Base-by-base conservation (phyloP, 2,113 vertebrate species). In the Chelonoidis abingdonii region DNA sequence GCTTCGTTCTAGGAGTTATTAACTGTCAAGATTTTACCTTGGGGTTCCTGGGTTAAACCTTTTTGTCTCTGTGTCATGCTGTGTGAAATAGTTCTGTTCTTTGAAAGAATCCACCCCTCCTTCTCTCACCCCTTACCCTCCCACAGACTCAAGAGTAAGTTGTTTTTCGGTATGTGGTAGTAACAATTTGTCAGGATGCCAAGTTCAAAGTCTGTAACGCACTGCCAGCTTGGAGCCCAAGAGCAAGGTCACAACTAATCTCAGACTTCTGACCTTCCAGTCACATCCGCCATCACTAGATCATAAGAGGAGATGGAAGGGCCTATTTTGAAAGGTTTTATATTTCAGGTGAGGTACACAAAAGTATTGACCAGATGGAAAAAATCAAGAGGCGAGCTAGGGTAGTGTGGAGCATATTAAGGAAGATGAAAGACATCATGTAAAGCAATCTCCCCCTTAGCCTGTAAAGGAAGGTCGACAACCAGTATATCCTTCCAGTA, bases 351-450 rank as follows among this genome's bases (percentile, higher is more conserved):
- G 95, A 97, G 94, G 93, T 96, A 92, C 92, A 91, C 69, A 89
- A 91, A 96, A 94, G 93, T 97, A 89, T 78, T 93, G 84, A 38
- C 89, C 96, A 97, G 95, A 97, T 97, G 97, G 97, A 97, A 97
- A 82, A 93, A 94, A 94, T 97, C 91, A 97, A 94, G 97, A 83
- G 44, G 44, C 13, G 25, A 78, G 75, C 75, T 47, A 52, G 92
- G 87, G 92, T 91, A 93, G 95, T 95, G 86, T 93, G 89, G 88
- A 96, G 90, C 79, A 4, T 91, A 95, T 93, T 94, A 96, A 76
- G 69, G 86, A 80, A 97, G 93, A 96, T 97, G 92, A 97, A 97
- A 95, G 94, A 54, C 79, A 0, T 83, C 0, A 0, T 93, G 94
- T 94, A 98, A 96, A 93, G 62, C 90, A 94, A 94, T 96, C 90